Conservation (phyloP, 2,113 vertebrate genomes). For the Hemicordylus capensis region DNA sequence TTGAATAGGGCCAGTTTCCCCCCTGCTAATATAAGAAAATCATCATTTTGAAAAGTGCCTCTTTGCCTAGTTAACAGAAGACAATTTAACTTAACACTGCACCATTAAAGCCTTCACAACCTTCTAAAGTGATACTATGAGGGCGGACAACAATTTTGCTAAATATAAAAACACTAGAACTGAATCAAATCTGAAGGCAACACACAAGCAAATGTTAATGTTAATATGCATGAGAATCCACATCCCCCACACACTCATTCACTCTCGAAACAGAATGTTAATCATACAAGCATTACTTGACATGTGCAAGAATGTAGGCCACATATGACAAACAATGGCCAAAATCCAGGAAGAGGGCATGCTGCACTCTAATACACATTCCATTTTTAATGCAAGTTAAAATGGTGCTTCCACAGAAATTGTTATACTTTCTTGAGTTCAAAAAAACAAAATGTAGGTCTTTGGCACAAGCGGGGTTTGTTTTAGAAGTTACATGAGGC, state of each 20-base stretch:
- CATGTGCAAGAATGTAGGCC: not conserved
- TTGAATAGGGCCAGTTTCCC: no score
- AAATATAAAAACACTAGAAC: not conserved
- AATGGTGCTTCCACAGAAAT: not conserved
- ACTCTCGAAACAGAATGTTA: not conserved
- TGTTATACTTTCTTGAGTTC: not conserved
- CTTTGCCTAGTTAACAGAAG: no score
- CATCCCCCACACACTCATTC: not conserved
- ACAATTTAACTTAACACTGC: not conserved
- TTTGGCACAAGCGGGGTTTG: not conserved
- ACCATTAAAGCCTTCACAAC: not conserved
- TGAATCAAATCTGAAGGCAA: not conserved
- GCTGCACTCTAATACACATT: not conserved
- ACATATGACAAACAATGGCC: not conserved
- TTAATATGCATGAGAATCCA: not conserved
- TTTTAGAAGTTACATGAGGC: not conserved
- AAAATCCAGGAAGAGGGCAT: not conserved
- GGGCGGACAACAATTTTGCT: not conserved
- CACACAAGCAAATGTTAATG: not conserved
- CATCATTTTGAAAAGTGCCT: no score
- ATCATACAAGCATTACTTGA: not conserved
- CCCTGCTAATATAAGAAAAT: no score
- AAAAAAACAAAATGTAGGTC: not conserved
- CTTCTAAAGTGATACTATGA: not conserved
- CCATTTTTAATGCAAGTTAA: not conserved